Evolutionary conservation across 37 sponge, comb jelly and placozoan genomes (phyloP).

Genomic region (Agelas oroides): DNA sequence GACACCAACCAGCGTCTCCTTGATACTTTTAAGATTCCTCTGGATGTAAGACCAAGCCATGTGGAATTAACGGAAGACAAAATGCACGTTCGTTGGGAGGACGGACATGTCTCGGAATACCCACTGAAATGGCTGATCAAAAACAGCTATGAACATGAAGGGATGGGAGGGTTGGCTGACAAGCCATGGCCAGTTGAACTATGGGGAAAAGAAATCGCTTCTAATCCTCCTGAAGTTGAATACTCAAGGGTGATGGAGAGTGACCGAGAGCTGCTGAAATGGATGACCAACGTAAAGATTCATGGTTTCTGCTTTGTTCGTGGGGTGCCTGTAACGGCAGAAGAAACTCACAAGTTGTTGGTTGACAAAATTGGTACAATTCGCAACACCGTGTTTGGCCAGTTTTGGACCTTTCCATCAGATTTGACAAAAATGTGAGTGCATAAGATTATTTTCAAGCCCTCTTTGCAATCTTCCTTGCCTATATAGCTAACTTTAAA

Average conservation of each 20-base stretch:
- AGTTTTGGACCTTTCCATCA: neutral
- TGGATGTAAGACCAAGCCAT: slow-evolving; percentile 1
- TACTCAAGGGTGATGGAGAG: neutral
- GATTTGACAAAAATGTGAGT: too few relatives aligned
- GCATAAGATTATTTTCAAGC: too few relatives aligned
- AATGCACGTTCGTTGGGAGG: slow-evolving; percentile 11
- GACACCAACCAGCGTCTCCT: slow-evolving; percentile 28
- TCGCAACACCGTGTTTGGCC: slow-evolving; percentile 31
- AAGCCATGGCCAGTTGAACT: neutral
- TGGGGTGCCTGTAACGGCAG: slow-evolving; percentile 2
- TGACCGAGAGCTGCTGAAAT: slow-evolving; percentile 14
- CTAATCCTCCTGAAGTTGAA: slow-evolving; percentile 1
- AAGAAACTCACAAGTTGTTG: neutral
- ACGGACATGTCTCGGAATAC: slow-evolving; percentile 29
- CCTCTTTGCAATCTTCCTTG: too few relatives aligned
- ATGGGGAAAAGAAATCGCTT: slow-evolving; percentile 6
- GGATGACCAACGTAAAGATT: neutral
- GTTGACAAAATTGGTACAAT: slow-evolving; percentile 21
- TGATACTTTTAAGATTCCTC: neutral
- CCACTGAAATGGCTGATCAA: slow-evolving; percentile 4
- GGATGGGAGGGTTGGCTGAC: too few relatives aligned
- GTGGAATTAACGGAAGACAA: neutral
- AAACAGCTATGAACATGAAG: slow-evolving; percentile 1
- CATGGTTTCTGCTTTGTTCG: slow-evolving; percentile 34
- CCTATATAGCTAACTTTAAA: too few relatives aligned